Base-by-base conservation (phyloP, 2,888 invertebrate genomes). In the Monopis laevigella region DNA sequence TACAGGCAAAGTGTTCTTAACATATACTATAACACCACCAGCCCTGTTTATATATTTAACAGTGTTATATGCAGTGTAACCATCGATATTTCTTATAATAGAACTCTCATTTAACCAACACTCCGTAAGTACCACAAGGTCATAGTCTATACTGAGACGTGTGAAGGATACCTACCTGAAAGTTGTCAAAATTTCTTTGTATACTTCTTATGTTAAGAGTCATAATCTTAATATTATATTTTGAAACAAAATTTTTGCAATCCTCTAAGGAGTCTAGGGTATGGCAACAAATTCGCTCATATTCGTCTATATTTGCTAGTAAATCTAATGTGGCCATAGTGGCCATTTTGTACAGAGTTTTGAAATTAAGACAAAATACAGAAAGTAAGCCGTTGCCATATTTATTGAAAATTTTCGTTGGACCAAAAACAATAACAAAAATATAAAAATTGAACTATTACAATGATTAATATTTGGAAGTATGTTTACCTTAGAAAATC, bases 1-100 rank as follows among this genome's bases (percentile, higher is more conserved):
- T 6, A 42, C 41, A 8, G 30, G 40, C 40, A 43, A 42, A 6
- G 29, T 14, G 10, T 42, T 29, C 14, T 41, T 43, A 1, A 49
- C 28, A 21, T 48, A 47, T 0, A 38, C 34, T 6, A 47, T 46
- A 1, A 49, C 45, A 3, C 46, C 47, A 14, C 48, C 44, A n/a
- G 41, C 34, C 38, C 45, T 40, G 18, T 50, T 48, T 7, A 45
- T 38, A 11, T 16, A 21, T 19, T 43, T 43, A 7, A 28, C 13
- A 3, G 48, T 41, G 4, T 13, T 3, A 38, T 32, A 44, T 6
- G 32, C 7, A 2, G 6, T 39, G 11, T 48, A 46, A 2, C 43
- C 42, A 2, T 39, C 18, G 1, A 47, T 28, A 14, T 42, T 41
- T 4, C 42, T 39, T 3, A 49, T 45, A 5, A 38, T n/a, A 2